These are phyloP conservation scores for Opisthocomus hoazin DNA, from an alignment of 2,113 vertebrate species.

Conservation along the genomic window DNA sequence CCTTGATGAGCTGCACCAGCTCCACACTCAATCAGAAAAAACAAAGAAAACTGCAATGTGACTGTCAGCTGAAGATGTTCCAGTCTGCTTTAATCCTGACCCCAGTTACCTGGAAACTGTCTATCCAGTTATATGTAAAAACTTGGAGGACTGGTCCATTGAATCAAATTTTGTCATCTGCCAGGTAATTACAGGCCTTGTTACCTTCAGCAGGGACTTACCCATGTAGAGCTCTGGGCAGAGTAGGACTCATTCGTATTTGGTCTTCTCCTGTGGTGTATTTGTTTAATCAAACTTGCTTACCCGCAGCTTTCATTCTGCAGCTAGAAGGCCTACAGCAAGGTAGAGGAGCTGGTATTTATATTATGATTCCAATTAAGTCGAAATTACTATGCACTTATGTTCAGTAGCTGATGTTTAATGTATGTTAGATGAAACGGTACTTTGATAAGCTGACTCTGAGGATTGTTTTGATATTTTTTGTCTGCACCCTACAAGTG, in stretches of 20 bases:
- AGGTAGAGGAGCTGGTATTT: not conserved
- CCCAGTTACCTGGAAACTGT: not conserved
- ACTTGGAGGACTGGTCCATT: not conserved
- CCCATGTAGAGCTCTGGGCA: not conserved
- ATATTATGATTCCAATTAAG: not conserved
- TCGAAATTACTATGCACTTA: not conserved
- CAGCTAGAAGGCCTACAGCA: not conserved
- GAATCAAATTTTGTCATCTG: not conserved
- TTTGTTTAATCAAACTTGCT: not conserved
- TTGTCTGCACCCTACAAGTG: not conserved
- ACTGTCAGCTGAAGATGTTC: not conserved
- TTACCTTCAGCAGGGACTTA: not conserved
- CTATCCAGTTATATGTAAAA: not conserved
- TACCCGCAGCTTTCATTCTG: not conserved
- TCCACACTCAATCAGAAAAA: not conserved
- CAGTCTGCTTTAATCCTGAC: not conserved
- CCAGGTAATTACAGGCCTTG: not conserved
- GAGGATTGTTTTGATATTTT: not conserved
- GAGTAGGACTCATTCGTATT: not conserved
- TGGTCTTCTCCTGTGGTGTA: not conserved
- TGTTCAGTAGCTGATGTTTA: not conserved
- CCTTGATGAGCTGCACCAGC: not conserved
- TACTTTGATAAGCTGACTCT: conserved; percentile 1
- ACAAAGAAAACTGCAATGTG: not conserved
- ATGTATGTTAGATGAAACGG: not conserved